Evolutionary conservation across 1,140 invertebrate genomes (phyloP).

Genomic region (Leptopilina clavipes): DNA sequence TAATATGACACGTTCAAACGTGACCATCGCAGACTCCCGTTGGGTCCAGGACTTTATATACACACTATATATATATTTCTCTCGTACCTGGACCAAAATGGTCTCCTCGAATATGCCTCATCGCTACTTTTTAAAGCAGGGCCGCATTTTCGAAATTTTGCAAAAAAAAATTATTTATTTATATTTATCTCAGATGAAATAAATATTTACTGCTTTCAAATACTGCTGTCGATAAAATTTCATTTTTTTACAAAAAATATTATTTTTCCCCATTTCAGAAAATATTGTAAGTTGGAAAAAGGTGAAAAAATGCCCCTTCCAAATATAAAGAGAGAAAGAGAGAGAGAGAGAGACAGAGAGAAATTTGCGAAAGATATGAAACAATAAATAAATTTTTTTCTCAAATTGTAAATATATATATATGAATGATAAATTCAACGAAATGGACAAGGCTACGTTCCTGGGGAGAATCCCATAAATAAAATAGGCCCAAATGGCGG

Average conservation of each 20-base stretch:
- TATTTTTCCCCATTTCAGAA: no score
- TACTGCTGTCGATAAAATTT: no score
- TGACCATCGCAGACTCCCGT: slow-evolving; percentile 51
- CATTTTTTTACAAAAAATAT: no score
- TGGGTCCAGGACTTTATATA: slow-evolving; percentile 50
- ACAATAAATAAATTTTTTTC: neutral
- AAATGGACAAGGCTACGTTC: slow-evolving; percentile 14
- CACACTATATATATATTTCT: slow-evolving; percentile 12
- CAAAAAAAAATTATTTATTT: neutral
- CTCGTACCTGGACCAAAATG: slow-evolving; percentile 39
- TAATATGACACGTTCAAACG: slow-evolving; percentile 58
- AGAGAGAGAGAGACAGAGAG: neutral
- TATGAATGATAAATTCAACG: slow-evolving; percentile 11
- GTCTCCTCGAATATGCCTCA: slow-evolving; percentile 47
- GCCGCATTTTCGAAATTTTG: slow-evolving; percentile 35
- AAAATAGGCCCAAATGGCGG: slow-evolving; percentile 30
- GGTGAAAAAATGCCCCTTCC: no score
- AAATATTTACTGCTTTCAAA: no score
- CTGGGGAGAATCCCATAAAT: slow-evolving; percentile 30
- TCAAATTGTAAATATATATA: no score
- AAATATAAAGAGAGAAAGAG: neutral
- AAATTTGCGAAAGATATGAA: slow-evolving; percentile 3
- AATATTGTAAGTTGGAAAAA: no score
- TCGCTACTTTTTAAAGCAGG: slow-evolving; percentile 40
- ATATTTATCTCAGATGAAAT: no score